Base-by-base conservation (phyloP, 2,113 vertebrate genomes). In the Sorex araneus region DNA sequence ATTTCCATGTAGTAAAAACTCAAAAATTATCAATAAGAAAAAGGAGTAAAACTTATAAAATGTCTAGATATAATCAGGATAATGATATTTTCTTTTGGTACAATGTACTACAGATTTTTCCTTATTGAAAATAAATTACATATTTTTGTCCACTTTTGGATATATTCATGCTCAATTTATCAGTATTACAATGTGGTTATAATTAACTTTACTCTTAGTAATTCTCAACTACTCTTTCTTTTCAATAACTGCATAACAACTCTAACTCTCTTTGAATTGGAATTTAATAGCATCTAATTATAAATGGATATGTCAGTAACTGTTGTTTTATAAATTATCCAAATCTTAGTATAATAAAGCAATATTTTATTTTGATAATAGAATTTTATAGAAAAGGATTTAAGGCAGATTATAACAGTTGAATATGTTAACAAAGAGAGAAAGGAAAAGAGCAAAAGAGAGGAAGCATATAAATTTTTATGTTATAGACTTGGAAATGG, bases 61-160 rank as follows among this genome's bases (percentile, higher is more conserved):
- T 3, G 23, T n/a, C 1, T 75, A 18, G 45, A 74, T 69, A 11
- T 69, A n/a, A 81, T 21, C 19, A 78, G 18, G 80, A 75, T 50
- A 45, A 54, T 57, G 4, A 69, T 12, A 70, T 73, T 86, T 95
- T 78, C 13, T 13, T 84, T 77, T 47, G 3, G 6, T 64, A 27
- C 1, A 32, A 19, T 21, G 75, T 45, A 84, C 36, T 76, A 71
- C 83, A 6, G 30, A 63, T 15, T 69, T 74, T 71, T n/a, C 1
- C 4, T 94, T 64, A 40, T 57, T 60, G 12, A 87, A 11, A 50
- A 76, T 19, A 80, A 70, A 87, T 80, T 76, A 50, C 25, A 32
- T 21, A 13, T n/a, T 25, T 81, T 88, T 84, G 11, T 74, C 25
- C 30, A 36, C n/a, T 80, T 23, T 81, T 11, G 8, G 23, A 43